Evolutionary conservation across 2,113 vertebrate species (phyloP).

Genomic region (Furnarius figulus): DNA sequence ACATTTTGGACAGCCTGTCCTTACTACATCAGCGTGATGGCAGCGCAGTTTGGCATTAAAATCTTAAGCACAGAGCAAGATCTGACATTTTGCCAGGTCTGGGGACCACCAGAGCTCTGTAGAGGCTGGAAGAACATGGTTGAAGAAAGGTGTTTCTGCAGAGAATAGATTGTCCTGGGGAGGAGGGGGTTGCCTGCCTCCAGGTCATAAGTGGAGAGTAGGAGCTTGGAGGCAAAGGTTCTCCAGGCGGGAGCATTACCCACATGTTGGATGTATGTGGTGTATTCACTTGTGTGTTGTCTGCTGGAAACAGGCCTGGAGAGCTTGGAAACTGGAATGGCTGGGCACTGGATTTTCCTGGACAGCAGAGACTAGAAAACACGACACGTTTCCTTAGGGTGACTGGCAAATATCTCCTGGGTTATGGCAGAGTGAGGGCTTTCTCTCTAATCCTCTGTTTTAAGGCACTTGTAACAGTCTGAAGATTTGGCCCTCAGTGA

Average conservation of each 20-base stretch:
- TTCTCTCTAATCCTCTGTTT: slow-evolving; percentile 28
- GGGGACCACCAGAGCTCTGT: not conserved
- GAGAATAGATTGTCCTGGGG: not conserved
- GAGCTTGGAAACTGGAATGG: not conserved
- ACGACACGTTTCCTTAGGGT: not conserved
- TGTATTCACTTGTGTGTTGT: not conserved
- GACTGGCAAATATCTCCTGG: not conserved
- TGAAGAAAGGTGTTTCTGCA: not conserved
- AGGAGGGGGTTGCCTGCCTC: not conserved
- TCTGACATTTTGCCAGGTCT: not conserved
- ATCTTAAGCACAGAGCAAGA: not conserved
- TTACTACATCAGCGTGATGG: not conserved
- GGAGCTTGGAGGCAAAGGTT: not conserved
- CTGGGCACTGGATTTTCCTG: not conserved
- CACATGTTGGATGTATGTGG: not conserved
- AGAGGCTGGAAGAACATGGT: fast-evolving
- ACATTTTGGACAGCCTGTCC: not conserved
- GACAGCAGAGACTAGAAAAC: not conserved
- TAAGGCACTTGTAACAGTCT: slow-evolving; percentile 23
- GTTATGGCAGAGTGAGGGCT: not conserved
- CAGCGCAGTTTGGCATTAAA: not conserved
- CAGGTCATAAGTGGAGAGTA: not conserved
- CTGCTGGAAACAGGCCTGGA: not conserved
- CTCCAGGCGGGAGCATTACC: not conserved
- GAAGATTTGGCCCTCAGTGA: slow-evolving; percentile 15